phyloP scores from a whole-genome alignment of 2,797 vertebrate genomes.

The Chelidonichthys spinosus region DNA sequence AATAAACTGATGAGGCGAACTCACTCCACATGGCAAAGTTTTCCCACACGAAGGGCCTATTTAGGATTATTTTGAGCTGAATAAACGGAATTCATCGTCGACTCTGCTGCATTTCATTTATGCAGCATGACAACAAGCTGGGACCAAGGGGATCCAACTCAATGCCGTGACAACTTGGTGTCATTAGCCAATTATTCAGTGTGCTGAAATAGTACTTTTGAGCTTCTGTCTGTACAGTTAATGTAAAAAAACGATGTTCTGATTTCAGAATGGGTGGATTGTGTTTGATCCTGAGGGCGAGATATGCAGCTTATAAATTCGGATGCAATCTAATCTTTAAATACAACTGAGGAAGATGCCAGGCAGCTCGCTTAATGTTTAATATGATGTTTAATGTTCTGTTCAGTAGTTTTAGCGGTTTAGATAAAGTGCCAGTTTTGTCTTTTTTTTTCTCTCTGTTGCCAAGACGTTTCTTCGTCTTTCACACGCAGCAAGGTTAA shows the following conservation, averaged over 20 bases:
- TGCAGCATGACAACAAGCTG: conserved; percentile 59
- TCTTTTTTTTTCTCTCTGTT: conserved; percentile 19
- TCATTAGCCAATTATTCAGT: conserved; percentile 63
- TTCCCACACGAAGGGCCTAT: conserved; percentile 59
- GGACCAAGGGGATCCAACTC: conserved; percentile 51
- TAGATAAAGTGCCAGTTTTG: conserved; percentile 29
- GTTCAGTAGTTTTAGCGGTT: conserved; percentile 1
- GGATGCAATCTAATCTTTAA: conserved; percentile 32
- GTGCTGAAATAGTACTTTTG: conserved; percentile 50
- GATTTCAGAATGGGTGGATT: conserved; percentile 54
- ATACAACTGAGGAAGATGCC: conserved; percentile 24
- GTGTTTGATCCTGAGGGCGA: conserved; percentile 48
- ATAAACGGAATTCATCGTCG: conserved; percentile 63
- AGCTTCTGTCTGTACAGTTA: conserved; percentile 46
- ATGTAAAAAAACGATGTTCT: conserved; percentile 49
- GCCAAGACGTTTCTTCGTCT: background rate
- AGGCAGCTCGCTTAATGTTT: conserved; percentile 36
- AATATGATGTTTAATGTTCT: conserved; percentile 33
- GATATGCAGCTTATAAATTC: conserved; percentile 37
- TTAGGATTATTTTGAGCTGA: conserved; percentile 65
- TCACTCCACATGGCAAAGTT: conserved; percentile 53
- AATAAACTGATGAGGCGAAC: conserved; percentile 64
- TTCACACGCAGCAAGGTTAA: conserved; percentile 2
- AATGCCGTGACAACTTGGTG: conserved; percentile 51
- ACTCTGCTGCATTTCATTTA: conserved; percentile 62